These are phyloP conservation scores for Typhlomys cinereus DNA, from an alignment of 2,113 vertebrate genomes.

Conservation along the genomic window DNA sequence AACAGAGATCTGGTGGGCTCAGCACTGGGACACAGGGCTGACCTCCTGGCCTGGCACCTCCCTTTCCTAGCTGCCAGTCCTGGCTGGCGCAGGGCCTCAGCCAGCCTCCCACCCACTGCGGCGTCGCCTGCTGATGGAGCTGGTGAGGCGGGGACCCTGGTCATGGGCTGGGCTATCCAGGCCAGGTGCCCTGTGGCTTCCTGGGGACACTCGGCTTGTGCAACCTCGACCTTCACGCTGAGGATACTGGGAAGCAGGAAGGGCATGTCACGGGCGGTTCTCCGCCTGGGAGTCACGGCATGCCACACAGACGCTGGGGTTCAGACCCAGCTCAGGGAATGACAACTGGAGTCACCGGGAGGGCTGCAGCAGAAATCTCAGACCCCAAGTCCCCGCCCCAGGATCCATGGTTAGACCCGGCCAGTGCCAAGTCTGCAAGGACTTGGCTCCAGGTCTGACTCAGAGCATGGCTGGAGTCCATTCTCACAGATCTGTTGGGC, in stretches of 20 bases:
- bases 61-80: not conserved
- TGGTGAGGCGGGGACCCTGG: not conserved
- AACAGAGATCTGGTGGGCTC: not conserved
- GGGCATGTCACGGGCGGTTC: not conserved
- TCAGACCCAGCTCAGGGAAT: not conserved
- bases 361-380: not conserved
- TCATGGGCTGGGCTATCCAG: not conserved
- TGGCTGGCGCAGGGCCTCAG: not conserved
- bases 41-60: not conserved
- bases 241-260: not conserved
- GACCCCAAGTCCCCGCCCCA: not conserved
- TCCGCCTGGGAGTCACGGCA: not conserved
- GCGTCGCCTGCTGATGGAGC: not conserved
- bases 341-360: not conserved
- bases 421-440: not conserved
- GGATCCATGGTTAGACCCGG: not conserved
- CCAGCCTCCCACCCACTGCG: not conserved
- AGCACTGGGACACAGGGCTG: not conserved
- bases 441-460: not conserved
- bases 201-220: not conserved
- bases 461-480: not conserved
- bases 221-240: no score
- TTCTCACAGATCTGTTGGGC: fast-evolving
- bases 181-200: not conserved
- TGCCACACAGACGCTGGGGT: not conserved